Percentiles rank a stretch among this genome's conserved stretches.
Evolutionary conservation across 2,797 vertebrate species (phyloP).

Genomic region (Prunella strophiata): DNA sequence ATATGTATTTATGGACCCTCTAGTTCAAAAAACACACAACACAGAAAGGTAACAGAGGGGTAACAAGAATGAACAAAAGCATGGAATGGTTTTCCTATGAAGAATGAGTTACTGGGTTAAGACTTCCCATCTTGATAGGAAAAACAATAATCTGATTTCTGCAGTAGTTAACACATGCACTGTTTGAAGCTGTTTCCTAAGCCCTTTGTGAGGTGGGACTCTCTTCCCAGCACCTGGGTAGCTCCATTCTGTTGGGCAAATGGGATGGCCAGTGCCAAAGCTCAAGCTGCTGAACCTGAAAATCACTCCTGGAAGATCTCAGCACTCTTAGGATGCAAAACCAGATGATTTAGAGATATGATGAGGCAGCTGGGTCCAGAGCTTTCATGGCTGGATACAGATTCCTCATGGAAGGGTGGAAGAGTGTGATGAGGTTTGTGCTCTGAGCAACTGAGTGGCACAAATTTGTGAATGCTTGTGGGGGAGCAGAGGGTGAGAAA

Average conservation of each 20-base stretch:
- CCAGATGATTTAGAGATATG: neutral
- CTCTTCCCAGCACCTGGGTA: neutral
- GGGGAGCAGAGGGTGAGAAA: neutral
- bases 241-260: neutral
- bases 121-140: neutral
- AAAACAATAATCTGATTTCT: neutral
- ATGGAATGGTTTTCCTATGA: neutral
- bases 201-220: neutral
- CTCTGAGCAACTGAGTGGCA: neutral
- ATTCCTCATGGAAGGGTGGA: neutral
- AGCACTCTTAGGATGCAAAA: neutral
- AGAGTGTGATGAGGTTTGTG: neutral
- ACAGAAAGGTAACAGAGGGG: neutral
- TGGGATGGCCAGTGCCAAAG: neutral
- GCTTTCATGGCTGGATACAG: neutral
- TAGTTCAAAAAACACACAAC: neutral
- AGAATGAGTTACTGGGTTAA: neutral
- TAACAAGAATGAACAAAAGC: neutral
- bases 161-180: neutral
- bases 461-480: accelerated
- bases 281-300: neutral
- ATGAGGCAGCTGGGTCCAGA: neutral
- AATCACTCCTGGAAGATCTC: neutral
- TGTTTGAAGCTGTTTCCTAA: neutral
- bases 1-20: neutral